Conservation (phyloP, 92 coral and sea anemone genomes). For the Siderastrea siderea region DNA sequence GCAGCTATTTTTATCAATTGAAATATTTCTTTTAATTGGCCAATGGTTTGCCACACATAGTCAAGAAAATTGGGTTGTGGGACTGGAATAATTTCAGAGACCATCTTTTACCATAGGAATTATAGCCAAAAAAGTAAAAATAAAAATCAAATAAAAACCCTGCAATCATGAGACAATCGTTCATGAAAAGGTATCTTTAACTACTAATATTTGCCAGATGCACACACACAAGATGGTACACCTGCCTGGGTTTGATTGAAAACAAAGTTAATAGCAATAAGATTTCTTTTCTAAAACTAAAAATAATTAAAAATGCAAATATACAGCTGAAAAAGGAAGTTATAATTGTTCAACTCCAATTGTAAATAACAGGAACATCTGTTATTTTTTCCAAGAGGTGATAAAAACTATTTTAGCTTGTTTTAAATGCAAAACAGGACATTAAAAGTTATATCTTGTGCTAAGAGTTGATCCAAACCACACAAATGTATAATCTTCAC, state of each 20-base stretch:
- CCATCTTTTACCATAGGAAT: too few species aligned
- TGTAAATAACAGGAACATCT: neutral
- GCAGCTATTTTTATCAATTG: too few species aligned
- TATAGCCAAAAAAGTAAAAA: neutral
- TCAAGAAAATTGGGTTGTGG: too few species aligned
- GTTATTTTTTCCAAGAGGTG: neutral
- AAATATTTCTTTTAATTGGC: too few species aligned
- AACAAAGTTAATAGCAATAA: neutral
- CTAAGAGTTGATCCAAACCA: neutral
- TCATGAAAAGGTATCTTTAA: neutral
- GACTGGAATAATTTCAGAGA: too few species aligned
- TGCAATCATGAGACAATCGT: too few species aligned
- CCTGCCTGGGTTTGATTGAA: neutral
- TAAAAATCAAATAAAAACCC: too few species aligned
- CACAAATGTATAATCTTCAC: neutral
- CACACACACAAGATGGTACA: neutral
- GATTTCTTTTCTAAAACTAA: neutral
- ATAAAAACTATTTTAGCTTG: neutral
- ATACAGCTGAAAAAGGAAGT: neutral
- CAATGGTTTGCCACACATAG: too few species aligned
- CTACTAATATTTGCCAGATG: neutral
- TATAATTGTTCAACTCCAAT: neutral
- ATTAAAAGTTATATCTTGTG: neutral
- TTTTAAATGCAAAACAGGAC: neutral
- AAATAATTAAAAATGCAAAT: neutral